Base-by-base conservation (phyloP, 2,113 vertebrate species). In the Butastur rufipennis region DNA sequence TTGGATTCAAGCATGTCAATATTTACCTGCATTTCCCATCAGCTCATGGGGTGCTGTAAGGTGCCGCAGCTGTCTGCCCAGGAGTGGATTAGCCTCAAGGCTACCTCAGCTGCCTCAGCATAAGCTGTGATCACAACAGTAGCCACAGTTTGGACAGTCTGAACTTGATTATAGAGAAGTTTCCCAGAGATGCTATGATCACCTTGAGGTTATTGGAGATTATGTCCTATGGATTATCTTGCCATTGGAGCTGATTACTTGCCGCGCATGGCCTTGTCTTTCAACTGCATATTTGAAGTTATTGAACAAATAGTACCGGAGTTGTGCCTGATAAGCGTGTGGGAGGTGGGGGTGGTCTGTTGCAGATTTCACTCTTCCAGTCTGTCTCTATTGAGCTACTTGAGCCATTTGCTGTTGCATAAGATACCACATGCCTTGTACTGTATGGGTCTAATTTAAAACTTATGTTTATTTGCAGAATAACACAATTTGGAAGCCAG, bases 401-500 rank as follows among this genome's bases (percentile, higher is more conserved):
- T 18, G 67, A 88, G 62, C 42, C 10, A 1, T 68, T 70, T 78
- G 53, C 17, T 31, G 58, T 7, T 81, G 87, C 2, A 2, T 86
- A 47, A 71, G 89, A 26, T 16, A 75, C 53, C 50, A 61, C n/a
- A 8, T 7, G 2, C 55, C 55, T 90, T 32, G 79, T 58, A 59
- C 89, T 65, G 17, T 53, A 23, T 31, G 70, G 52, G 66, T 91
- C 93, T 97, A 53, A 40, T 87, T 86, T 65, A 42, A 65, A 77
- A 67, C 75, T 86, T 92, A 8, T 65, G 48, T 73, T 97, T 95
- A 6, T 90, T 98, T 91, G 81, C 98, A 99, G 99, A 99, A 99
- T 95, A 97, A 98, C 96, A 98, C 99, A 2, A 58, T 90, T 87
- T 99, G 99, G 99, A 98, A 98, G 63, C 99, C 99, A 0, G 98